Percentiles rank a stretch among this genome's conserved stretches.
phyloP scores from a whole-genome alignment of 2,888 invertebrate species.

The Idaea biselata region DNA sequence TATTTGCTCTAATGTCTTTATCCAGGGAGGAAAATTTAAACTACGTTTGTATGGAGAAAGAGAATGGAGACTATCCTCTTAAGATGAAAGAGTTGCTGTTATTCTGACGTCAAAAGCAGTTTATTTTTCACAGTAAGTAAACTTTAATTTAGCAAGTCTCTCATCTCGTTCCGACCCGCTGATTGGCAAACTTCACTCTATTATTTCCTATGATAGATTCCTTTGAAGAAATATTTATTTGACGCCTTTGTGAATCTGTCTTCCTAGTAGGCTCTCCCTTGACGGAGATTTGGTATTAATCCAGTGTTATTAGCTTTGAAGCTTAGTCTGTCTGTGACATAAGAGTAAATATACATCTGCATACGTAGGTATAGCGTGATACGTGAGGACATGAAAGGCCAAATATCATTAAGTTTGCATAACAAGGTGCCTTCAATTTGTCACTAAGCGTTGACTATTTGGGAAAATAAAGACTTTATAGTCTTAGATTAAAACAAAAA shows the following conservation, averaged over 20 bases:
- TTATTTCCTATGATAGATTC: slow-evolving; percentile 26
- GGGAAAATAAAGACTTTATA: background rate
- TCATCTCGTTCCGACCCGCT: slow-evolving; percentile 35
- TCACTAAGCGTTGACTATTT: background rate
- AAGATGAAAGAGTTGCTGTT: background rate
- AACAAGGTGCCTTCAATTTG: background rate
- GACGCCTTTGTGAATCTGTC: slow-evolving; percentile 15
- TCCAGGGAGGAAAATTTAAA: no score
- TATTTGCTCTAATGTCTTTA: no score
- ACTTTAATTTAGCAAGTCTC: slow-evolving; percentile 34
- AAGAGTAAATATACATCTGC: no score
- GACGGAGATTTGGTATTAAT: background rate
- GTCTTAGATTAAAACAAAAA: background rate
- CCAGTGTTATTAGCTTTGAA: background rate
- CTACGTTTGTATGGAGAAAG: no score
- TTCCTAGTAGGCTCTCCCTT: background rate
- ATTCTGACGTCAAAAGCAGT: background rate
- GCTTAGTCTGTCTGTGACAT: background rate
- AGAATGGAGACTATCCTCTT: no score
- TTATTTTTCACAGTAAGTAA: slow-evolving; percentile 25
- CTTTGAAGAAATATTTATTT: slow-evolving; percentile 32
- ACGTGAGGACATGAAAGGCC: no score
- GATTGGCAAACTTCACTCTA: slow-evolving; percentile 50
- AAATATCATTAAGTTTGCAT: no score
- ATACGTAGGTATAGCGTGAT: no score